Evolutionary conservation across 2,797 vertebrate species (phyloP), one percentile per base, ranked within the genome.

Genomic region (Chanos chanos): DNA sequence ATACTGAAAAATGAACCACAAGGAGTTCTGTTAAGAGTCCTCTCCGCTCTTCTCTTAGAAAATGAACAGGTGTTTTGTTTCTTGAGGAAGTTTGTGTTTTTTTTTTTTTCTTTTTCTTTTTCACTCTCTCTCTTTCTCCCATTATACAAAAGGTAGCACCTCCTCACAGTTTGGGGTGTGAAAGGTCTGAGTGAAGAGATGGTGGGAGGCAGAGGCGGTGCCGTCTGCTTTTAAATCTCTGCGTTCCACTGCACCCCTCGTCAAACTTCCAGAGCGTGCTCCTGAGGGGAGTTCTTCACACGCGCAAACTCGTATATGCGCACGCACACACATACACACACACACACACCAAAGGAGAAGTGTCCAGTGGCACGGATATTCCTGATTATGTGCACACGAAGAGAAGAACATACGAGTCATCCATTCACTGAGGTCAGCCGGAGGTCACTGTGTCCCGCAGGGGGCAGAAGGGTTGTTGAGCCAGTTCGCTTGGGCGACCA

Each of bases 1-100:
- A 89, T 91, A 92, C 89, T 91, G 92, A 94, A 96, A n/a, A n/a
- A n/a, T n/a, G n/a, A n/a, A 93, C 92, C 90, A 89, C 89, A 89
- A 81, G 86, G n/a, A n/a, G n/a, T n/a, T n/a, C n/a, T 40, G 68
- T 27, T 28, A 13, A 55, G 34, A 21, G 44, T 66, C 24, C n/a
- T n/a, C n/a, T 43, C 67, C 61, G 65, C 31, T 57, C 34, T 61
- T 66, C 19, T 56, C 75, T 61, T 51, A 39, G 60, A 64, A 90
- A 87, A 59, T 80, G 90, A 90, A 86, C 85, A 84, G 86, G 75
- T 40, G 33, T 28, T 7, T 7, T 7, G n/a, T n/a, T n/a, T n/a
- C n/a, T n/a, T n/a, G n/a, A n/a, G n/a, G n/a, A n/a, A n/a, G n/a
- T n/a, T n/a, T n/a, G n/a, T n/a, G n/a, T n/a, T n/a, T n/a, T n/a